Conservation (phyloP, 1,140 invertebrate genomes). For the Drosophila pandora region DNA sequence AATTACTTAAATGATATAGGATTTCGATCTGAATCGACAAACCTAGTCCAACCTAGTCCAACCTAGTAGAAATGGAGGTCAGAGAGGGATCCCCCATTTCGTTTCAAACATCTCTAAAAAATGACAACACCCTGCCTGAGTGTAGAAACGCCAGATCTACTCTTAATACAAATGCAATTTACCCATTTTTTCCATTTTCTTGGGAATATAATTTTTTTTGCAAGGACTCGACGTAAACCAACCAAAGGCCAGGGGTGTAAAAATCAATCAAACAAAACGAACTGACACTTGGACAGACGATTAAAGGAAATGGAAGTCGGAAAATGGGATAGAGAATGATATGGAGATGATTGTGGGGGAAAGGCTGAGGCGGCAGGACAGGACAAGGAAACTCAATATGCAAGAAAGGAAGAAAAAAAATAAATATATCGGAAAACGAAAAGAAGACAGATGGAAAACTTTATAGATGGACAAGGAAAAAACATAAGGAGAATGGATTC, state of each 20-base stretch:
- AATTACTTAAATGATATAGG: too few species aligned
- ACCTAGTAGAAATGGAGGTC: too few species aligned
- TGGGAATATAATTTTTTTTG: constrained; percentile 12
- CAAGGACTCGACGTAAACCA: constrained; percentile 8
- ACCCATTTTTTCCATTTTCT: constrained; percentile 12
- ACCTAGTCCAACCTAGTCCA: too few species aligned
- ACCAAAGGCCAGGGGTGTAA: constrained; percentile 35
- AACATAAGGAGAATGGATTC: constrained; percentile 22
- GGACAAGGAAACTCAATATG: constrained; percentile 29
- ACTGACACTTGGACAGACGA: constrained; percentile 48
- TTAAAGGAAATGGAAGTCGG: constrained; percentile 31
- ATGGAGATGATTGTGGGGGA: constrained; percentile 8
- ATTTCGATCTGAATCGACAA: too few species aligned
- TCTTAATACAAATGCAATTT: too few species aligned
- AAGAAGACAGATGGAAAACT: constrained; percentile 10
- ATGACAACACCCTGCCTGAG: too few species aligned
- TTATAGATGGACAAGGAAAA: constrained; percentile 23
- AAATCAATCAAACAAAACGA: constrained; percentile 47
- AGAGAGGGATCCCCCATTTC: too few species aligned
- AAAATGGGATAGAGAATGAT: background rate
- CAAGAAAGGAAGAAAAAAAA: constrained; percentile 14
- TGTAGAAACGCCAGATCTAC: too few species aligned
- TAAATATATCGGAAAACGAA: background rate
- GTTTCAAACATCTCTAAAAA: too few species aligned
- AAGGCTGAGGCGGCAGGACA: background rate